Conservation (phyloP, 2,113 vertebrate species). For the Lepus europaeus region DNA sequence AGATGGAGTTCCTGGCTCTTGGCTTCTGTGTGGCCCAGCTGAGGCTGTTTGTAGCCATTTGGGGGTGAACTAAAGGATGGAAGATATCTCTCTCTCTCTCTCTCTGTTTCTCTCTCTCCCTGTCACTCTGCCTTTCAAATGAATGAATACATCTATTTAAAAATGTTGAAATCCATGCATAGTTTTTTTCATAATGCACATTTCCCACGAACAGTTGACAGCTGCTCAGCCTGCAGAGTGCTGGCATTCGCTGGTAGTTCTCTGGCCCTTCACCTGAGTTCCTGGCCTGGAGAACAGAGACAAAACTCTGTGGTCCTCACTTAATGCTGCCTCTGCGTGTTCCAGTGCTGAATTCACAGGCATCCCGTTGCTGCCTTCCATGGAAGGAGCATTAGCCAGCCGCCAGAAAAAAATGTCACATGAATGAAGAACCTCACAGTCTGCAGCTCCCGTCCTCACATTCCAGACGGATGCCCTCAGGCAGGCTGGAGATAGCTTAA, state of each 20-base stretch:
- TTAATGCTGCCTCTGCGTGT: rapidly evolving
- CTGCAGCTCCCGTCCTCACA: neutral
- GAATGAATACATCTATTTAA: too few species aligned
- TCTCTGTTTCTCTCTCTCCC: too few species aligned
- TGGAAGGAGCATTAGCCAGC: neutral
- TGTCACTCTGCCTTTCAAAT: too few species aligned
- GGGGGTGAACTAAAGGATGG: too few species aligned
- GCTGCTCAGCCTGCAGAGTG: neutral
- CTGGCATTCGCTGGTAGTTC: neutral
- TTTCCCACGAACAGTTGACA: too few species aligned
- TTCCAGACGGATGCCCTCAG: slow-evolving; percentile 68
- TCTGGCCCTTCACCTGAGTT: neutral
- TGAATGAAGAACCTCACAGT: slow-evolving; percentile 7
- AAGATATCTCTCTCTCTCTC: too few species aligned
- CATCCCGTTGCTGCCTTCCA: neutral
- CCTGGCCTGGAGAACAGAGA: neutral
- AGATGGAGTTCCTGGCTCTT: too few species aligned
- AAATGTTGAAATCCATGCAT: too few species aligned
- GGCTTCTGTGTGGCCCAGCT: too few species aligned
- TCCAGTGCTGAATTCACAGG: rapidly evolving
- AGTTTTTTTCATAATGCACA: too few species aligned
- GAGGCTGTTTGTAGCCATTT: too few species aligned
- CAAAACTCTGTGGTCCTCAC: neutral
- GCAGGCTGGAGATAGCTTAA: slow-evolving; percentile 71
- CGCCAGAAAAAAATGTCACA: neutral